Percentiles rank a stretch among this genome's conserved stretches.
These are phyloP conservation scores for Zosterops hypoxanthus DNA, from an alignment of 2,113 vertebrate species.

Conservation along the genomic window DNA sequence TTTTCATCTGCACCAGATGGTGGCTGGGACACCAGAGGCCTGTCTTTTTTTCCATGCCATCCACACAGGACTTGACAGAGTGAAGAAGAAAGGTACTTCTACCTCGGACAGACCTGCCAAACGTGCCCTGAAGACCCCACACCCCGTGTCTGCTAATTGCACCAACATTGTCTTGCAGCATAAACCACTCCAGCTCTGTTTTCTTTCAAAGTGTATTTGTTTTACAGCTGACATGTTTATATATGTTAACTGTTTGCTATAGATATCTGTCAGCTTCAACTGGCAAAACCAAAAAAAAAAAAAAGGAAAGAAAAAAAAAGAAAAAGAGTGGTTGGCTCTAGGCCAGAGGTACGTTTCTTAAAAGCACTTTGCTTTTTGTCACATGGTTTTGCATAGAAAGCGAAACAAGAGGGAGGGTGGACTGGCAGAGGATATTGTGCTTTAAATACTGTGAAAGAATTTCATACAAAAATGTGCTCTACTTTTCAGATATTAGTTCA, in stretches of 20 bases:
- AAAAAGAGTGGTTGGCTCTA: slow-evolving; percentile 1
- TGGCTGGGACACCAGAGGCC: background rate
- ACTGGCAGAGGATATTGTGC: background rate
- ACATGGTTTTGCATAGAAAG: slow-evolving; percentile 22
- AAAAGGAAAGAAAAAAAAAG: background rate
- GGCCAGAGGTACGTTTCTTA: slow-evolving; percentile 36
- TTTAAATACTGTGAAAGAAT: slow-evolving; percentile 9
- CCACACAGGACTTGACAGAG: background rate
- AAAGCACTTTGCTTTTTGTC: slow-evolving; percentile 49
- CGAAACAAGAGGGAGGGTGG: background rate
- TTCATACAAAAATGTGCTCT: background rate
- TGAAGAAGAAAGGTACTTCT: slow-evolving; percentile 43
- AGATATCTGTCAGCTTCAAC: slow-evolving; percentile 70
- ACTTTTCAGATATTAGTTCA: slow-evolving; percentile 32
- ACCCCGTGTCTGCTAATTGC: slow-evolving; percentile 45
- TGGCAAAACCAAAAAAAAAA: background rate
- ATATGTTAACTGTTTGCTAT: slow-evolving; percentile 70
- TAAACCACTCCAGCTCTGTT: slow-evolving; percentile 55
- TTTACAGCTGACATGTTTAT: slow-evolving; percentile 77
- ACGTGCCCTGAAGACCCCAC: slow-evolving; percentile 56
- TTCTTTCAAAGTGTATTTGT: slow-evolving; percentile 70
- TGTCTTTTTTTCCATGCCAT: slow-evolving; percentile 38
- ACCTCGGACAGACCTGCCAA: slow-evolving; percentile 14
- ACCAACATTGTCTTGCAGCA: slow-evolving; percentile 17
- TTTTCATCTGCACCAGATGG: slow-evolving; percentile 44